Conservation (phyloP, 2,888 invertebrate genomes). For the Trilocha varians region DNA sequence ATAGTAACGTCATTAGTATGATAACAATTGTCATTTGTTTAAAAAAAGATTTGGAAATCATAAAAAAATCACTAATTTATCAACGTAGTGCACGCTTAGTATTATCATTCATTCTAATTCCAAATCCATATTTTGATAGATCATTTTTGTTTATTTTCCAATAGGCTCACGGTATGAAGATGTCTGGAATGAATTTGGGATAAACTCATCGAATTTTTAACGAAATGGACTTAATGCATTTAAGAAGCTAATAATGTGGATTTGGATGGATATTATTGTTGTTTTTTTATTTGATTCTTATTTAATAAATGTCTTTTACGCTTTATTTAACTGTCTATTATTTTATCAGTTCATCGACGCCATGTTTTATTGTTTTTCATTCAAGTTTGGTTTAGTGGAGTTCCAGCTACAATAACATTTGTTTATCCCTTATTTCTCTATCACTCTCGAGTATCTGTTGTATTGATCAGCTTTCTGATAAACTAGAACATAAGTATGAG, state of each 20-base stretch:
- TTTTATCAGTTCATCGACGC: conserved; percentile 13
- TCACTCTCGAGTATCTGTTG: too few relatives aligned
- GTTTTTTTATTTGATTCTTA: conserved; percentile 41
- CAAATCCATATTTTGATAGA: conserved; percentile 60
- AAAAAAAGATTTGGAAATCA: neutral
- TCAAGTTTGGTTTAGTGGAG: too few relatives aligned
- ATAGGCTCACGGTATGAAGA: conserved; percentile 70
- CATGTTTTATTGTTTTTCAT: neutral
- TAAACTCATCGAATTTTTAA: conserved; percentile 31
- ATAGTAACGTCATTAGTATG: too few relatives aligned
- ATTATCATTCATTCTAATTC: conserved; percentile 18
- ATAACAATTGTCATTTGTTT: neutral
- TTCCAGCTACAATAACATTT: too few relatives aligned
- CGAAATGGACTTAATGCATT: conserved; percentile 48
- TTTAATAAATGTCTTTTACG: conserved; percentile 51
- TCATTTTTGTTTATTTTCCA: conserved; percentile 48
- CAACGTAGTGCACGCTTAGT: conserved; percentile 1
- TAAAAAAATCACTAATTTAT: neutral
- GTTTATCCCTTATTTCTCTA: too few relatives aligned
- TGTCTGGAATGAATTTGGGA: conserved; percentile 33
- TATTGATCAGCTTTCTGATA: too few relatives aligned
- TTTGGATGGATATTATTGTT: conserved; percentile 32
- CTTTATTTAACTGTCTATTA: conserved; percentile 27
- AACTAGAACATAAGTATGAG: too few relatives aligned
- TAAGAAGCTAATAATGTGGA: conserved; percentile 55